Conservation (phyloP, 2,113 vertebrate species). For the Cepphus grylle region DNA sequence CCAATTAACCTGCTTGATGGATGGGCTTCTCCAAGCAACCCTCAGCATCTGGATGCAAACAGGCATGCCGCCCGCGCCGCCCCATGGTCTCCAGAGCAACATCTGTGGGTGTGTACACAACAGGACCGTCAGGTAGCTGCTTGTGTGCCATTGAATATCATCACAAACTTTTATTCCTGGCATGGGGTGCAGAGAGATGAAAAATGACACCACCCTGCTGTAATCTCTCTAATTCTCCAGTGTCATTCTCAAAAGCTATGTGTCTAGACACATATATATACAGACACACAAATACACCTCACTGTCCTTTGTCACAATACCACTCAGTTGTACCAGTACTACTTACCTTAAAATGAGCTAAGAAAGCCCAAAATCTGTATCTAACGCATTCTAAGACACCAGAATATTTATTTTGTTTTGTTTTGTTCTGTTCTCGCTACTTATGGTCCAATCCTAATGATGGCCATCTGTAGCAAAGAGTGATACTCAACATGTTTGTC, state of each 20-base stretch:
- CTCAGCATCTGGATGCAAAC: neutral
- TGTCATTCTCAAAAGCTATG: neutral
- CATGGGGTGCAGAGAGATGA: conserved; percentile 7
- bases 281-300: neutral
- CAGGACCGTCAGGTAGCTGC: conserved; percentile 51
- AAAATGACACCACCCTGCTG: conserved; percentile 42
- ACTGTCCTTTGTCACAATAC: neutral
- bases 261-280: neutral
- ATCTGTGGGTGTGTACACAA: neutral
- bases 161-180: conserved; percentile 33
- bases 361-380: neutral
- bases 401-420: neutral
- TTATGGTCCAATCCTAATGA: neutral
- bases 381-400: neutral
- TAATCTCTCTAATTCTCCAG: conserved; percentile 33
- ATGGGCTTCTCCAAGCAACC: neutral
- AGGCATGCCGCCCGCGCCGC: neutral
- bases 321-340: neutral
- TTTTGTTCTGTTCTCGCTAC: neutral
- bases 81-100: conserved; percentile 17
- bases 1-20: neutral
- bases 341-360: neutral
- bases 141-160: conserved; percentile 14
- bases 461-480: neutral
- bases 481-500: neutral